phyloP scores from a whole-genome alignment of 2,888 invertebrate species.

The Microplitis manilae region DNA sequence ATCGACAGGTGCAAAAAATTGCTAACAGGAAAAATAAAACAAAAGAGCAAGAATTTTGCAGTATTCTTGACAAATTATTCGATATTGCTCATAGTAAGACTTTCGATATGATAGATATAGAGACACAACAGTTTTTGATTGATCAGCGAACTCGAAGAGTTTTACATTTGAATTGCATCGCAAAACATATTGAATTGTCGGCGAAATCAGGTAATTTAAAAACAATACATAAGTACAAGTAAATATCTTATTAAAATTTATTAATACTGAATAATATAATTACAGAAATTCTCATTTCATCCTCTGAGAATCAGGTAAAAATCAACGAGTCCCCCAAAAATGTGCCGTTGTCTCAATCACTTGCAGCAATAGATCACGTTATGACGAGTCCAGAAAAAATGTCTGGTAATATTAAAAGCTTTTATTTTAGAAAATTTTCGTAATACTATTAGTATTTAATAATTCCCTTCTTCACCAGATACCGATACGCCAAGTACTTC shows the following conservation, averaged over 20 bases:
- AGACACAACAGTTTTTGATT: constrained; percentile 26
- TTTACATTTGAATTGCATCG: constrained; percentile 6
- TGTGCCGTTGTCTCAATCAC: constrained; percentile 21
- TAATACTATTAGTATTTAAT: too few relatives aligned
- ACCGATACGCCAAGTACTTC: not conserved
- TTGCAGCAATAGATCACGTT: constrained; percentile 23
- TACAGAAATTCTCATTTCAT: constrained; percentile 20
- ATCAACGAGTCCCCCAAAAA: constrained; percentile 20
- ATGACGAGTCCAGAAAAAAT: constrained; percentile 25
- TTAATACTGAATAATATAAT: constrained; percentile 14
- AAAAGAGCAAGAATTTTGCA: constrained; percentile 18
- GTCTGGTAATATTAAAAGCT: constrained; percentile 26
- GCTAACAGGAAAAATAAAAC: constrained; percentile 2
- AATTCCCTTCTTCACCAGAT: too few relatives aligned
- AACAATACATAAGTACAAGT: not conserved
- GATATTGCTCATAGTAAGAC: constrained; percentile 32
- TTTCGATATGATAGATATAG: constrained; percentile 23
- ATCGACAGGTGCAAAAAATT: constrained; percentile 27
- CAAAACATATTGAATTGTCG: constrained; percentile 29
- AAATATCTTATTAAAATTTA: not conserved
- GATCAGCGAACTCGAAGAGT: constrained; percentile 24
- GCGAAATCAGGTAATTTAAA: not conserved
- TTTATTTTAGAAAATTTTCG: not conserved
- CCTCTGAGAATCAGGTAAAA: constrained; percentile 22
- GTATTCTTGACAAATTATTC: constrained; percentile 25